Percentiles rank a stretch among this genome's conserved stretches.
phyloP scores from a whole-genome alignment of 2,113 vertebrate genomes.

The Apeltes quadracus region DNA sequence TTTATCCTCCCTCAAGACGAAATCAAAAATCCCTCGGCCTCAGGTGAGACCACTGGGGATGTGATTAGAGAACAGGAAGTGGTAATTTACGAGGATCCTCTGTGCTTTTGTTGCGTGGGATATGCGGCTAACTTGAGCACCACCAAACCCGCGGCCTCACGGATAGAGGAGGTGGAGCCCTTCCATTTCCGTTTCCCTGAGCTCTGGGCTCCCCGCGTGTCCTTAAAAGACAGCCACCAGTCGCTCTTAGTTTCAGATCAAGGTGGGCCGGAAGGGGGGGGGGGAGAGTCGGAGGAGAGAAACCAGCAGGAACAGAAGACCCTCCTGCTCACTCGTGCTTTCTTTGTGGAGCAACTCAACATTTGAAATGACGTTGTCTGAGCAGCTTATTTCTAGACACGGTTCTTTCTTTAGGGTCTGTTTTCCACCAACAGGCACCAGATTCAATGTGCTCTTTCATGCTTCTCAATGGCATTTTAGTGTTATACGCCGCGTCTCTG shows the following conservation, averaged over 20 bases:
- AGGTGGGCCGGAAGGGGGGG: neutral
- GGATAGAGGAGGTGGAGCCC: neutral
- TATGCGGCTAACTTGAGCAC: neutral
- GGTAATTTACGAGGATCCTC: neutral
- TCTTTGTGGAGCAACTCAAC: constrained; percentile 1
- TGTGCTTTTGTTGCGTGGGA: neutral
- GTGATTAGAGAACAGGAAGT: neutral
- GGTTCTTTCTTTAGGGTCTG: too few relatives aligned
- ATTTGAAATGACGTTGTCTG: neutral
- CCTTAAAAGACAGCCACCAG: neutral
- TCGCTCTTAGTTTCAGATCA: constrained; percentile 17
- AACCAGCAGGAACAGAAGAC: constrained; percentile 18
- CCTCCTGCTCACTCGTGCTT: constrained; percentile 10
- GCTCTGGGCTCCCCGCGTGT: neutral
- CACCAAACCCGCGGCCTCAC: neutral
- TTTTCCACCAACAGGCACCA: neutral
- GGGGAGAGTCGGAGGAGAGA: constrained; percentile 12
- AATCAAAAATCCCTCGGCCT: constrained; percentile 14
- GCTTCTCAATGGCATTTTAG: neutral
- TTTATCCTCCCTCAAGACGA: neutral
- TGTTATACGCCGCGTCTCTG: neutral
- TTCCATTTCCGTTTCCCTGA: neutral
- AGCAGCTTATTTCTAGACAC: neutral
- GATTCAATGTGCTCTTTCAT: neutral
- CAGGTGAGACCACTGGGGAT: neutral